phyloP scores from a whole-genome alignment of 2,888 invertebrate genomes.

The Melinaea marsaeus region DNA sequence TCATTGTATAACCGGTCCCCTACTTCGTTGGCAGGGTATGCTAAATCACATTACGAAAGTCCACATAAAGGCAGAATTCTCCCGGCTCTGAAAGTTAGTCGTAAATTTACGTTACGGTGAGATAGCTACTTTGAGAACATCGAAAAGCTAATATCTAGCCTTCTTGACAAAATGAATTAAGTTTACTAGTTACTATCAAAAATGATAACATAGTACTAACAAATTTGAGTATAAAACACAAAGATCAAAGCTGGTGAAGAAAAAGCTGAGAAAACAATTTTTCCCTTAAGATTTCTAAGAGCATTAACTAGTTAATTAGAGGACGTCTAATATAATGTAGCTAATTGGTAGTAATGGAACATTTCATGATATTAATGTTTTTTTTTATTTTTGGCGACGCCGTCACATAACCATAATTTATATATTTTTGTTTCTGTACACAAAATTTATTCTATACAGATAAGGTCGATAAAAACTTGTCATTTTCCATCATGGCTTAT shows the following conservation, averaged over 20 bases:
- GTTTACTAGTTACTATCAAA: not conserved
- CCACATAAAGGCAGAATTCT: conserved; percentile 23
- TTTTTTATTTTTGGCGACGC: too few species aligned
- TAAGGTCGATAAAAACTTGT: not conserved
- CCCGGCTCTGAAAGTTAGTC: conserved; percentile 19
- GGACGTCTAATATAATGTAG: too few species aligned
- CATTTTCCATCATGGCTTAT: not conserved
- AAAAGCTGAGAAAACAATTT: too few species aligned
- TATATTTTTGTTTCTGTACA: too few species aligned
- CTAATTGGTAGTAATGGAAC: too few species aligned
- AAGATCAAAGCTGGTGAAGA: too few species aligned
- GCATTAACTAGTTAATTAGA: too few species aligned
- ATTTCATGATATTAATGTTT: too few species aligned
- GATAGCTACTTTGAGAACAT: conserved; percentile 25
- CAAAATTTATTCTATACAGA: not conserved
- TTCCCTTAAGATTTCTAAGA: too few species aligned
- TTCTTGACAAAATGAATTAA: conserved; percentile 6
- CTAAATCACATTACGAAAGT: conserved; percentile 23
- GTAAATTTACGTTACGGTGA: conserved; percentile 26
- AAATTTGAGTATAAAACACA: too few species aligned
- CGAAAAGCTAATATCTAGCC: conserved; percentile 8
- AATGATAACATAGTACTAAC: not conserved
- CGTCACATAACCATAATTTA: too few species aligned
- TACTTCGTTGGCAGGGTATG: conserved; percentile 6
- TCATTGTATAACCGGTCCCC: conserved; percentile 4